phyloP scores from a whole-genome alignment of 1,140 invertebrate species.

The Drosophila aff. region DNA sequence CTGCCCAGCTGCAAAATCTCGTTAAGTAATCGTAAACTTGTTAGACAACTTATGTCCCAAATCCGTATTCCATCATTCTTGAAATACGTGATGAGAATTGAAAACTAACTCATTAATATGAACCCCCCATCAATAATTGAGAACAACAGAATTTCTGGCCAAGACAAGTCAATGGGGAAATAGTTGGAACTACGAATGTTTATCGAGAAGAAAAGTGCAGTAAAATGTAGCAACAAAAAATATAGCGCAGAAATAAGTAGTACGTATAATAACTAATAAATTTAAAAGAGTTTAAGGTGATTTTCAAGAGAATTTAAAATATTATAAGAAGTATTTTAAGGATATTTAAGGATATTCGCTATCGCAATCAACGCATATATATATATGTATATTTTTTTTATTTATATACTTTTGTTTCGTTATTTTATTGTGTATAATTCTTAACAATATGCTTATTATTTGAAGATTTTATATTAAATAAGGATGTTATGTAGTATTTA shows the following conservation, averaged over 20 bases:
- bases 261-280: background rate
- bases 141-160: background rate
- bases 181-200: background rate
- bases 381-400: too few relatives aligned
- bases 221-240: background rate
- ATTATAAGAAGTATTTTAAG: too few relatives aligned
- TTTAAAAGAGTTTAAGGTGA: background rate
- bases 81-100: conserved; percentile 10
- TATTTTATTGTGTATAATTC: too few relatives aligned
- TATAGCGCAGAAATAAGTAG: background rate
- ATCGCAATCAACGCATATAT: too few relatives aligned
- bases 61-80: conserved; percentile 16
- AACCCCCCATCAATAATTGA: conserved; percentile 1
- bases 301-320: background rate
- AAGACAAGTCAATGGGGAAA: background rate
- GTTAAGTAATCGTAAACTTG: conserved; percentile 4
- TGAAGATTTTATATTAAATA: background rate
- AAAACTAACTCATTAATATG: conserved; percentile 14
- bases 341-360: too few relatives aligned
- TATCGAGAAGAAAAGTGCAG: background rate
- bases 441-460: background rate
- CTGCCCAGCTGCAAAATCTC: background rate
- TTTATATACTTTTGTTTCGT: too few relatives aligned
- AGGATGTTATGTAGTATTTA: too few relatives aligned
- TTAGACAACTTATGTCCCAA: conserved; percentile 10